These are phyloP conservation scores for Acropora tenuis DNA, from an alignment of 64 coral and sea anemone genomes.

Conservation along the genomic window DNA sequence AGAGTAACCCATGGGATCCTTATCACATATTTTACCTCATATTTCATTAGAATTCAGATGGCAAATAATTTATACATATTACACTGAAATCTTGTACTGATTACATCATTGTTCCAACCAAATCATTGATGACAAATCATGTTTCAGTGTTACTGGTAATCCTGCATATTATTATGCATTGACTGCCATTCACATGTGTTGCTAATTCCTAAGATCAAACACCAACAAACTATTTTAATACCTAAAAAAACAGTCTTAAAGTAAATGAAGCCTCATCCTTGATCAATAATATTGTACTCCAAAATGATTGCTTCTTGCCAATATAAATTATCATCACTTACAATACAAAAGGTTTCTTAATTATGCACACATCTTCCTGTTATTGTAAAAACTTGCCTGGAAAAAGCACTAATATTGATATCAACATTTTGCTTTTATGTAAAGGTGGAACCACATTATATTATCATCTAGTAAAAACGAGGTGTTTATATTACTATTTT, in stretches of 20 bases:
- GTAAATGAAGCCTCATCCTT: background rate
- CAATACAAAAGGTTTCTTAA: background rate
- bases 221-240: background rate
- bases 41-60: background rate
- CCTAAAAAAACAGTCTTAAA: background rate
- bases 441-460: background rate
- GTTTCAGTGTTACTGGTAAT: too few species aligned
- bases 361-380: background rate
- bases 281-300: background rate
- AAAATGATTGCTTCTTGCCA: background rate
- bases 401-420: background rate
- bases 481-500: background rate
- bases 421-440: background rate
- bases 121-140: too few species aligned
- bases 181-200: background rate
- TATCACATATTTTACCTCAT: too few species aligned
- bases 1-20: too few species aligned
- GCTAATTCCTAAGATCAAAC: background rate
- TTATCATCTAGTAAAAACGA: background rate
- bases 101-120: background rate
- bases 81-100: background rate
- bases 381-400: background rate
- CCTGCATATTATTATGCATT: too few species aligned
- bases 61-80: background rate
- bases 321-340: background rate